Percentiles rank a stretch among this genome's conserved stretches.
These are phyloP conservation scores for Polyploca ridens DNA, from an alignment of 2,888 invertebrate genomes.

Conservation along the genomic window DNA sequence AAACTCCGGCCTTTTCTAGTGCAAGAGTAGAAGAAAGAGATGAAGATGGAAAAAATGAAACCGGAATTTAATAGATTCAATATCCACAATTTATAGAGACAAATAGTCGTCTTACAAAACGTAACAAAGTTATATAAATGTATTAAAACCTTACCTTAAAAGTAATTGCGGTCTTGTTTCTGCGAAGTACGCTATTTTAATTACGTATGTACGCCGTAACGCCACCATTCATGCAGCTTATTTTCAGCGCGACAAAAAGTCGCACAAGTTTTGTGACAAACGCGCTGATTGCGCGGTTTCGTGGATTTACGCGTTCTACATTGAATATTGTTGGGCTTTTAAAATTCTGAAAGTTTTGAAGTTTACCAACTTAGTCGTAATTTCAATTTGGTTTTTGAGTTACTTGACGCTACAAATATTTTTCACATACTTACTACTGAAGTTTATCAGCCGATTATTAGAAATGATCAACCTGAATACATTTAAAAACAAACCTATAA, in stretches of 20 bases:
- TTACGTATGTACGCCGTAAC: conserved; percentile 41
- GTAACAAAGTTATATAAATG: conserved; percentile 50
- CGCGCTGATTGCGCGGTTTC: conserved; percentile 13
- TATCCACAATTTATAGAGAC: conserved; percentile 15
- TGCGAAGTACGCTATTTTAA: conserved; percentile 44
- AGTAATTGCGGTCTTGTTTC: conserved; percentile 56
- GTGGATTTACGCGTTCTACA: background rate
- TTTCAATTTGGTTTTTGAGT: background rate
- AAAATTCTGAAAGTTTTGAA: background rate
- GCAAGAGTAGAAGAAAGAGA: too few relatives aligned
- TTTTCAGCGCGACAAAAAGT: conserved; percentile 21
- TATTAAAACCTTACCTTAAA: conserved; percentile 59
- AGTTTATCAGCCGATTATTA: background rate
- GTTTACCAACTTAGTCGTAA: background rate
- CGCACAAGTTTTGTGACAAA: conserved; percentile 38
- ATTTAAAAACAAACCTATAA: too few relatives aligned
- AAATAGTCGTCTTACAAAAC: conserved; percentile 38
- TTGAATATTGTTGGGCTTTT: background rate
- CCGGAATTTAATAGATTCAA: background rate
- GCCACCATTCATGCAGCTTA: conserved; percentile 14
- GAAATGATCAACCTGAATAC: background rate
- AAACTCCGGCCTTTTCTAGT: too few relatives aligned
- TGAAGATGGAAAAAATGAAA: background rate
- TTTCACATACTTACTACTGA: too few relatives aligned
- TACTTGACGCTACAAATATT: background rate